Evolutionary conservation across 2,797 vertebrate species (phyloP), one percentile per base, ranked within the genome.

Genomic region (Crocidura indochinensis): DNA sequence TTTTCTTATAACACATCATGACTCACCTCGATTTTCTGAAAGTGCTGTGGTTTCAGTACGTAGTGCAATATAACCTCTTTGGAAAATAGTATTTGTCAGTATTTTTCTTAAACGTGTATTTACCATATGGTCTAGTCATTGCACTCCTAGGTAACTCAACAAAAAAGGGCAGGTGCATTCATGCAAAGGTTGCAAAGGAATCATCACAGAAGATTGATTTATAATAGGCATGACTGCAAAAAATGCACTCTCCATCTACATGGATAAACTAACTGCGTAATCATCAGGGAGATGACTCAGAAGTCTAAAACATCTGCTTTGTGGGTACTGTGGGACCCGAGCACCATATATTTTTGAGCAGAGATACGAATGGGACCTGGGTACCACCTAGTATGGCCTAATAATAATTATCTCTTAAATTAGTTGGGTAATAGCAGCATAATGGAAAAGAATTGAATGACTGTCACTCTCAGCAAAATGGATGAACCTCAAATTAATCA

Each of bases 401-500:
- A 15, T 20, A 20, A 60, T 60, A 60, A 20, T 60, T 17, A 19
- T 60, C 22, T 60, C 14, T 51, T 51, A 60, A 10, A 29, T 3
- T 5, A 2, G 10, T 47, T 0, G 0, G 6, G 47, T 44, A 60
- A 1, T 3, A 6, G 17, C 51, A 5, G 12, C 6, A 1, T 10
- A 4, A 3, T 2, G 10, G 69, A 44, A 10, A 4, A 12, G 24
- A 4, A 29, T 26, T 0, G 29, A 27, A 11, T 14, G 12, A 12
- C 4, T 0, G 6, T 8, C 22, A 31, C 51, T 10, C 68, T n/a
- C 17, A 10, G 62, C 11, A 10, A 24, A 10, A 0, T 8, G 14
- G 11, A 44, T 2, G 3, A 46, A 27, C 60, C 67, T 29, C 68
- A 46, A 19, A 53, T 72, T 11, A 26, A 79, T 27, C n/a, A 72